Evolutionary conservation across 2,888 invertebrate species (phyloP), one percentile per base, ranked within the genome.

Genomic region (Erynnis tages): DNA sequence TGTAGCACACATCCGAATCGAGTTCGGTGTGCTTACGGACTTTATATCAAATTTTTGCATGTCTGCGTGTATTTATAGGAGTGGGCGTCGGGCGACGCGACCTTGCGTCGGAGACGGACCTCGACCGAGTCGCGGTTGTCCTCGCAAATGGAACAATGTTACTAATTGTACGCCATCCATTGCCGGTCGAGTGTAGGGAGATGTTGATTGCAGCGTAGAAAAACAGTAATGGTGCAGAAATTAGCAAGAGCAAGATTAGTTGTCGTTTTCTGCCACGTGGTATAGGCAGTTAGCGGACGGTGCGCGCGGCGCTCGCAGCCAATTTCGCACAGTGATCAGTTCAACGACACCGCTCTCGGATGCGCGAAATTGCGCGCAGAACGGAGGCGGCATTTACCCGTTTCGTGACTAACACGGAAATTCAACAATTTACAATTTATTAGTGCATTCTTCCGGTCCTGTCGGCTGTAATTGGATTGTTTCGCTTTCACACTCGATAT

Each of bases 241-340:
- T 1, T 11, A 8, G 8, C 4, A 14, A 5, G 29, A 13, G 4
- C 21, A 21, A 21, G 4, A 5, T 21, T 21, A 3, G 13, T 21
- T n/a, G n/a, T 14, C 11, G 43, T 29, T 43, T 41, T 27, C 17
- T 23, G 32, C 2, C 32, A 11, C 60, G 47, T 55, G 6, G 41
- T 27, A n/a, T n/a, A 40, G 11, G 17, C 34, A 50, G 43, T 11
- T 38, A 17, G 64, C 73, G 77, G 76, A 71, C 77, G 61, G 61
- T 63, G 69, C 72, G 77, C 78, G 78, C 73, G 69, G 66, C 69
- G 73, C 77, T 73, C 71, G 78, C 75, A 76, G 85, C 85, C 86
- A 88, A 87, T 88, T 87, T 86, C 76, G 86, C 86, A 71, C 72
- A 77, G 76, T 78, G 80, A 79, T 81, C 83, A 84, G 87, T 86